Percentiles rank a stretch among this genome's conserved stretches.
Evolutionary conservation across 2,797 vertebrate species (phyloP).

Genomic region (Sylvilagus floridanus): DNA sequence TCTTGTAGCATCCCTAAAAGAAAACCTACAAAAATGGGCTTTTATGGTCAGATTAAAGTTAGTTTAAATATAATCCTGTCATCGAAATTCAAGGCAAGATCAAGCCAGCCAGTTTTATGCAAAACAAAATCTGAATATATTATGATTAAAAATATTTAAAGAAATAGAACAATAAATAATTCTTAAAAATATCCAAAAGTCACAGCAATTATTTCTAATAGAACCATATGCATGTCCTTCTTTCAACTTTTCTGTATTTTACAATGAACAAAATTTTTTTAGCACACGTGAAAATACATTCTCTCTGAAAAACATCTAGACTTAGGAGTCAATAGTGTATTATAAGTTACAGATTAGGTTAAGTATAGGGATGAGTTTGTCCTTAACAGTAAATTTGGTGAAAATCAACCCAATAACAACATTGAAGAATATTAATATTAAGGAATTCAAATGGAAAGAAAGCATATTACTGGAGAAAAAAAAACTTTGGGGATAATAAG

Average conservation of each 20-base stretch:
- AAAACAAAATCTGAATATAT: not conserved
- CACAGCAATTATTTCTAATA: not conserved
- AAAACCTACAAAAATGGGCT: not conserved
- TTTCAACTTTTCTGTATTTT: slow-evolving; percentile 3
- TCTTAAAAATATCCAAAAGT: not conserved
- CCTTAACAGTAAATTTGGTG: not conserved
- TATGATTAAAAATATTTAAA: not conserved
- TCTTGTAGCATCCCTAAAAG: not conserved
- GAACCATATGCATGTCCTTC: not conserved
- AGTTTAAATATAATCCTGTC: not conserved
- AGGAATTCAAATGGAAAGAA: not conserved
- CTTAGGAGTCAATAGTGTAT: not conserved
- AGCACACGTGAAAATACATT: not conserved
- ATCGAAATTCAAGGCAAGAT: not conserved
- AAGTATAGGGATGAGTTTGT: not conserved
- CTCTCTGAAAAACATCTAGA: not conserved
- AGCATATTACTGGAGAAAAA: not conserved
- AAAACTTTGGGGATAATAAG: not conserved
- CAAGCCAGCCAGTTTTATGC: not conserved
- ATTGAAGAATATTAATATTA: slow-evolving; percentile 14
- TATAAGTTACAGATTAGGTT: not conserved
- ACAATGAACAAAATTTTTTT: not conserved
- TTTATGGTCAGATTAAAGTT: not conserved
- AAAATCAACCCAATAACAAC: not conserved
- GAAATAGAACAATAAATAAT: not conserved